These are phyloP conservation scores for Ichneumoninae sp. DNA, from an alignment of 2,888 invertebrate genomes.

Conservation along the genomic window DNA sequence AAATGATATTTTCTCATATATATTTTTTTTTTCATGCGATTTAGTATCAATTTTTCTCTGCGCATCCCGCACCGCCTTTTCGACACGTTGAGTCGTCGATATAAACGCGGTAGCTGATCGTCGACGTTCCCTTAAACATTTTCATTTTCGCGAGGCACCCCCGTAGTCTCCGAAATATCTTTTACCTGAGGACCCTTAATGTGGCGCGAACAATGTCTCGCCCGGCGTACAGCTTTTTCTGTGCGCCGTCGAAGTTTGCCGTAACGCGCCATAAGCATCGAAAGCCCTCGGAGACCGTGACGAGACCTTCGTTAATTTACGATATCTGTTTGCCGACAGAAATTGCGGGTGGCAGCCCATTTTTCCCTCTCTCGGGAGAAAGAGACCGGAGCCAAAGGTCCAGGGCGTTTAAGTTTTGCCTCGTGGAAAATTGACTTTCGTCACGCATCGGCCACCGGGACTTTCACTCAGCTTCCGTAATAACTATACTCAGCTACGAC, in stretches of 20 bases:
- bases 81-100: not conserved
- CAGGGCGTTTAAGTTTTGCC: constrained; percentile 16
- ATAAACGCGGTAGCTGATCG: not conserved
- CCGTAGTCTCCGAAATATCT: not conserved
- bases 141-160: not conserved
- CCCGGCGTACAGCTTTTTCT: constrained; percentile 9
- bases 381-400: not conserved
- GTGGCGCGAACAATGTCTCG: constrained; percentile 20
- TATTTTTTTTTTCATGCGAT: too few relatives aligned
- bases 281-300: constrained; percentile 48
- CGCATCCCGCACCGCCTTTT: too few relatives aligned
- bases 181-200: constrained; percentile 13
- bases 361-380: constrained; percentile 39
- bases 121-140: not conserved
- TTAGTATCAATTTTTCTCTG: too few relatives aligned
- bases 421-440: constrained; percentile 64
- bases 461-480: constrained; percentile 38
- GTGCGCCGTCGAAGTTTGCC: constrained; percentile 12
- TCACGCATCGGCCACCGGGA: constrained; percentile 56
- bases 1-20: too few relatives aligned
- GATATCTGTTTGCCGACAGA: constrained; percentile 79
- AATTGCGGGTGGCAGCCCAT: constrained; percentile 78
- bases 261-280: constrained; percentile 38
- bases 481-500: not conserved
- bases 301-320: constrained; percentile 69